Evolutionary conservation across 2,113 vertebrate genomes (phyloP), one percentile per base, ranked within the genome.

Genomic region (Shinisaurus crocodilurus): DNA sequence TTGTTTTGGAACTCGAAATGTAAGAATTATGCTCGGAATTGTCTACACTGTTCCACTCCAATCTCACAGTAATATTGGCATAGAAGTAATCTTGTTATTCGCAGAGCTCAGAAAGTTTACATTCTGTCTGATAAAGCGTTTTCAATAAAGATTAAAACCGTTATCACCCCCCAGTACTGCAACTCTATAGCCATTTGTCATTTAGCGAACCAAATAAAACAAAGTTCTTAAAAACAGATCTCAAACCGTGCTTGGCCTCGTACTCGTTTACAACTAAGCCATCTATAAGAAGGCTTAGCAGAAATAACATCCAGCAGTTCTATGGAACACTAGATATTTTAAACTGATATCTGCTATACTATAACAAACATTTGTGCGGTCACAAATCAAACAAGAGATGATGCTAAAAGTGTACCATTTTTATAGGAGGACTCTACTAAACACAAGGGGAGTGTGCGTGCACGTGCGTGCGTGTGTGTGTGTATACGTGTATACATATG

Each of bases 131-230:
- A 74, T 54, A 75, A 60, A 79, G 32, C 16, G 80, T 25, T 85
- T 87, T 92, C 3, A 65, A 27, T 90, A 92, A 90, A 91, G 34
- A 92, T 48, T 83, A 29, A 20, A 37, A 76, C 12, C 87, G 60
- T 91, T 0, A 0, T 54, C 60, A 85, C 86, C 50, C 70, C 2
- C 34, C 16, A 81, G 25, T 34, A 40, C 82, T 87, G 86, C 5
- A 91, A 57, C 45, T 90, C 88, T 69, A 94, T 92, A 79, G 20
- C n/a, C 94, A 90, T 12, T 5, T 91, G 74, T 88, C 67, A 88
- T 85, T 87, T 89, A 87, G 69, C 63, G 25, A 92, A 91, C 40
- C 12, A 75, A 25, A 34, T 34, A 48, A 6, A 76, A 81, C 93
- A 89, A 95, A 27, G 77, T 45, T 80, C 10, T 50, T 50, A 10